These are phyloP conservation scores for Crotalus horridus DNA, from an alignment of 2,113 vertebrate species.

Conservation along the genomic window DNA sequence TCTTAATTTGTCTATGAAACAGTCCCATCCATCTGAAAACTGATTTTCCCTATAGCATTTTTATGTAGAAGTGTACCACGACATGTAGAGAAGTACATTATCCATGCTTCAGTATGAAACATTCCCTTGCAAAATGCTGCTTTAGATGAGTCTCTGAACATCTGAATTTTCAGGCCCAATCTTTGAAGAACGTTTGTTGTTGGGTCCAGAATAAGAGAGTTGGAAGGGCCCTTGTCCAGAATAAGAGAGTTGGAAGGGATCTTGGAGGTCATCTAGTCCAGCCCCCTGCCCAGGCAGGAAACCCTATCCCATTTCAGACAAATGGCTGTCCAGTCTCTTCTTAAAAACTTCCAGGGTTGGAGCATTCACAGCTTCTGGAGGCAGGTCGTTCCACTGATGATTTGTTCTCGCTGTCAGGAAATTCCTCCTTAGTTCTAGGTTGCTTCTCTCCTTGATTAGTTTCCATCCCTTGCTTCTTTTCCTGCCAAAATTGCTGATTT, in stretches of 20 bases:
- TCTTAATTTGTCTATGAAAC: no score
- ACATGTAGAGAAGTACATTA: background rate
- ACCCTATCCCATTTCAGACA: background rate
- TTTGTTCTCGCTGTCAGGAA: background rate
- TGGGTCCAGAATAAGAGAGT: background rate
- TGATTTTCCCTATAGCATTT: no score
- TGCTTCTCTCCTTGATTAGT: background rate
- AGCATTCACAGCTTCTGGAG: background rate
- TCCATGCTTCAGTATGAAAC: background rate
- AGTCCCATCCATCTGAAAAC: no score
- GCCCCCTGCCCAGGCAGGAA: no score
- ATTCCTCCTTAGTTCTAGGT: background rate
- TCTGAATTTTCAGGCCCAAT: background rate
- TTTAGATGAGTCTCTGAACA: background rate
- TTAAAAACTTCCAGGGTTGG: background rate
- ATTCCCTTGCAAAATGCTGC: background rate
- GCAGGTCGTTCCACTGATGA: background rate
- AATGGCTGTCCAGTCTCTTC: background rate
- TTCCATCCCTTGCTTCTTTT: background rate
- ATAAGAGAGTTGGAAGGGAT: background rate
- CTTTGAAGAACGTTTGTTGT: background rate
- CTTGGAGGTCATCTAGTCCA: background rate
- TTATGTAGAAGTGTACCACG: background rate
- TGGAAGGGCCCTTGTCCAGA: no score
- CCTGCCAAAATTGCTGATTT: background rate